A percentile compares a stretch with the other conserved stretches of the same genome.
Conservation (phyloP, 1,140 invertebrate genomes). For the Anoplophora glabripennis region DNA sequence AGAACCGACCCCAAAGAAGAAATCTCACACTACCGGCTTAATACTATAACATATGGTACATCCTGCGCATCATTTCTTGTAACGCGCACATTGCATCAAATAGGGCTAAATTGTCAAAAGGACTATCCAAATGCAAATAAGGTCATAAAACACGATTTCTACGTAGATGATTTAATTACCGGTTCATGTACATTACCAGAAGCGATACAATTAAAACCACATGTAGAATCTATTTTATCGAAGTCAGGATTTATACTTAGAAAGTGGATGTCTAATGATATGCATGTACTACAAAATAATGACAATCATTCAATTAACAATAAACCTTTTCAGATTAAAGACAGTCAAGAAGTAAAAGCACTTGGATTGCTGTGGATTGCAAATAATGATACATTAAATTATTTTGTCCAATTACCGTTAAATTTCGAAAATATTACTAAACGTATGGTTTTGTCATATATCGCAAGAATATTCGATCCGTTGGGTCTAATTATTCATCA, state of each 20-base stretch:
- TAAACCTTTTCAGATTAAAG: too few relatives aligned
- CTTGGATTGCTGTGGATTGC: too few relatives aligned
- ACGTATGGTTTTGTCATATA: slow-evolving; percentile 3
- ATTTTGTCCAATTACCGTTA: too few relatives aligned
- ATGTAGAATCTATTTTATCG: too few relatives aligned
- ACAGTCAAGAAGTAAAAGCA: too few relatives aligned
- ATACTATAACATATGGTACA: background rate
- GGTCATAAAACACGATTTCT: background rate
- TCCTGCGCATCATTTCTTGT: background rate
- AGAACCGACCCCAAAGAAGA: background rate
- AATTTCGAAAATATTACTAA: background rate
- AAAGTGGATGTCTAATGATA: too few relatives aligned
- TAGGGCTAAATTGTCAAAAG: background rate
- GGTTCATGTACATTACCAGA: background rate
- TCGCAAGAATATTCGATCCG: slow-evolving; percentile 13
- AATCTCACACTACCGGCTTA: background rate
- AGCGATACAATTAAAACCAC: background rate
- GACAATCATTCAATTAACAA: too few relatives aligned
- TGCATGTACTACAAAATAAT: too few relatives aligned
- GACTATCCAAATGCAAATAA: background rate
- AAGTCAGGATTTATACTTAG: too few relatives aligned
- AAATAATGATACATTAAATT: too few relatives aligned
- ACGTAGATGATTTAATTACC: background rate
- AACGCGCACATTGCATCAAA: background rate
- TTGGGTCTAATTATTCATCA: slow-evolving; percentile 28